Evolutionary conservation across 2,797 vertebrate species (phyloP), one percentile per base, ranked within the genome.

Genomic region (Taeniopygia guttata): DNA sequence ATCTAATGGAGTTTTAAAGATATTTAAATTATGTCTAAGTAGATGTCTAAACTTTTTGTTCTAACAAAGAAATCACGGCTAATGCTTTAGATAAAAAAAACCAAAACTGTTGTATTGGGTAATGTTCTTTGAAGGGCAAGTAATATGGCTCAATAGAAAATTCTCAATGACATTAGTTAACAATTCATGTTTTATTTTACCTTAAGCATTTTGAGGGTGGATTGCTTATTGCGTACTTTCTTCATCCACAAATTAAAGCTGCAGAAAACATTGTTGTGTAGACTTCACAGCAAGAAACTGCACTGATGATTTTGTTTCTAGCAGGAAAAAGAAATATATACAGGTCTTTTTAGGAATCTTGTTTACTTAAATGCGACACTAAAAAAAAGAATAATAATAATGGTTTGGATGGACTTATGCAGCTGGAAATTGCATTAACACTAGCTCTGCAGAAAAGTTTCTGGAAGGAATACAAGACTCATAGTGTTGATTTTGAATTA

Each of bases 1-100:
- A 95, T 89, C 79, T 96, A 97, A 97, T 97, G 82, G 83, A 95
- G 82, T 97, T 97, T 96, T 96, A 97, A 98, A 97, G 92, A 78
- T 95, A 96, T 95, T 97, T 97, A 96, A 97, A 97, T 97, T 93
- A 86, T 86, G 84, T 88, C 91, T 94, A 96, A 96, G 72, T 95
- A 94, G 96, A 97, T 96, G 84, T 97, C 46, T 63, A 95, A 96
- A 97, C 96, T 97, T 46, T 96, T 38, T 38, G 36, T 38, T 97
- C 98, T 98, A 97, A 83, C 79, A 97, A 97, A 96, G 89, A 98
- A 94, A 97, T 95, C 69, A 95, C 93, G 95, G 74, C 76, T 93
- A 97, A 84, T 92, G 93, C 49, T 95, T 94, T 88, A 94, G 90
- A 94, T 89, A 85, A 93, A 96, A 95, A 93, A 87, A 96, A 40